phyloP scores from a whole-genome alignment of 2,797 vertebrate genomes.

The Periophthalmus magnuspinnatus region DNA sequence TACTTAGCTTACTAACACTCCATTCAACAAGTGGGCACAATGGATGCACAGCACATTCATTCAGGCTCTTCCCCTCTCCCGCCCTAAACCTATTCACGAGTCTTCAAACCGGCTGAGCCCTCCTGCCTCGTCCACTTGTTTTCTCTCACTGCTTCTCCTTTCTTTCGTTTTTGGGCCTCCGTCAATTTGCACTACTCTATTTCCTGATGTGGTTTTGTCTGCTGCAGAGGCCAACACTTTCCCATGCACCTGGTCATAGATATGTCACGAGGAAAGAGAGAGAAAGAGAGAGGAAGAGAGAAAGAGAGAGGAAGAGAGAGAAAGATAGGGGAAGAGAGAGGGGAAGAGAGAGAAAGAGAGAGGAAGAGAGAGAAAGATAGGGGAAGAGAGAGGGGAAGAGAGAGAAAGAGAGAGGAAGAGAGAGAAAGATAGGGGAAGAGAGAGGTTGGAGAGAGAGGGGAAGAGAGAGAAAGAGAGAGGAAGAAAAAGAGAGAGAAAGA shows the following conservation, averaged over 20 bases:
- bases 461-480: no score
- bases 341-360: no score
- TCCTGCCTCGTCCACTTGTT: slow-evolving; percentile 64
- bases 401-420: no score
- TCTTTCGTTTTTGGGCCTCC: slow-evolving; percentile 42
- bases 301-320: not conserved
- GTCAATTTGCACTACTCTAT: slow-evolving; percentile 48
- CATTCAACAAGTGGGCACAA: slow-evolving; percentile 68
- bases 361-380: no score
- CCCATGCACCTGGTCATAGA: slow-evolving; percentile 71
- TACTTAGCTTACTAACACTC: slow-evolving; percentile 74
- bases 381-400: no score
- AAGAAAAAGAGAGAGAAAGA: no score
- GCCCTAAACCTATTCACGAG: slow-evolving; percentile 65
- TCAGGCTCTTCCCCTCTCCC: slow-evolving; percentile 52
- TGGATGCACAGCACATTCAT: slow-evolving; percentile 66
- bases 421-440: no score
- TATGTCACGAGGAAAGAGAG: slow-evolving; percentile 22
- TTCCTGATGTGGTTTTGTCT: slow-evolving; percentile 75
- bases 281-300: no score
- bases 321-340: no score
- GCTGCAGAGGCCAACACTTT: slow-evolving; percentile 68
- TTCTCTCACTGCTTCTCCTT: slow-evolving; percentile 56
- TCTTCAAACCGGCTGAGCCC: slow-evolving; percentile 50
- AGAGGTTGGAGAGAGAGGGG: no score